Conservation (phyloP, 1,140 invertebrate species). For the Hycleus phaleratus region DNA sequence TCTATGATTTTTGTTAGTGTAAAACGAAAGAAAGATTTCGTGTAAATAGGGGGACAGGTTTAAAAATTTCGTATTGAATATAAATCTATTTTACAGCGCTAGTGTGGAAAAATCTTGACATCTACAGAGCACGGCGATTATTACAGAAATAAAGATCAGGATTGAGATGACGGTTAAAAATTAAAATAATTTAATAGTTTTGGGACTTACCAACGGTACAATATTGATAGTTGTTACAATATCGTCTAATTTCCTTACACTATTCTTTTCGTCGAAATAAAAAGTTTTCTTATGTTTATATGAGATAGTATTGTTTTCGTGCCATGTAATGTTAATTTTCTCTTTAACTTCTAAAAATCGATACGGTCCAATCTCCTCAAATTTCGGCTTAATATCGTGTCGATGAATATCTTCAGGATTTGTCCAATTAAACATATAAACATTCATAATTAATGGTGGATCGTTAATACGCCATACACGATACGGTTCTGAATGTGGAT, state of each 20-base stretch:
- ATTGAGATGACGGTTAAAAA: too few species aligned
- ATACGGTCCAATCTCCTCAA: constrained; percentile 62
- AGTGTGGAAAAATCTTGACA: too few species aligned
- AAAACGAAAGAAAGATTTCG: too few species aligned
- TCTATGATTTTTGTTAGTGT: too few species aligned
- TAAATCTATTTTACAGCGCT: too few species aligned
- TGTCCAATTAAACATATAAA: constrained; percentile 79
- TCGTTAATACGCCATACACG: constrained; percentile 34
- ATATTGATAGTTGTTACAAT: constrained; percentile 72
- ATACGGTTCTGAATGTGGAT: constrained; percentile 19
- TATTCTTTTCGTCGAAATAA: constrained; percentile 63
- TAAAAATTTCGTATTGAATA: too few species aligned
- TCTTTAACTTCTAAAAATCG: constrained; percentile 58
- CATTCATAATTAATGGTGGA: constrained; percentile 46
- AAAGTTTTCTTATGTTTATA: constrained; percentile 69
- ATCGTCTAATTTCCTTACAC: constrained; percentile 68
- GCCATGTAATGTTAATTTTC: constrained; percentile 63
- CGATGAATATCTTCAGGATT: constrained; percentile 54
- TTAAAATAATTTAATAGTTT: too few species aligned
- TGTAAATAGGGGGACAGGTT: too few species aligned
- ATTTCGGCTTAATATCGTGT: constrained; percentile 43
- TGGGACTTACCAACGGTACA: constrained; percentile 64
- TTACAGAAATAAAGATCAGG: too few species aligned
- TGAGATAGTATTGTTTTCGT: constrained; percentile 65
- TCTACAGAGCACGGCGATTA: too few species aligned